Evolutionary conservation across 1,140 invertebrate species (phyloP).

Genomic region (Phocides pigmalion): DNA sequence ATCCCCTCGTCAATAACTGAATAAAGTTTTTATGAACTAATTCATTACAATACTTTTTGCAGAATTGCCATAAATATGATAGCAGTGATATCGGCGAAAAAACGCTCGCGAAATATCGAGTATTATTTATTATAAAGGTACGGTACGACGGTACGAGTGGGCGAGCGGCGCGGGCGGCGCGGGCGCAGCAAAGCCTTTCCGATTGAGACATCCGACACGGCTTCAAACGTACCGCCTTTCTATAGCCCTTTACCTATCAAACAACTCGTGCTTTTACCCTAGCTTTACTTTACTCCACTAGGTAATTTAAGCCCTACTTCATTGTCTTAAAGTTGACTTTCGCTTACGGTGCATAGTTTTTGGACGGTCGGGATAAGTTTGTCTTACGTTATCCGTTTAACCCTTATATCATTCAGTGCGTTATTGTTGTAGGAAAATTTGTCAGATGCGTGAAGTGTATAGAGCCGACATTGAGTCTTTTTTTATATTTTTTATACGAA

Average conservation of each 20-base stretch:
- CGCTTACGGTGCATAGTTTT: neutral
- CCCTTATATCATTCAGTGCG: constrained; percentile 70
- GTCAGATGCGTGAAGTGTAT: constrained; percentile 68
- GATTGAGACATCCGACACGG: constrained; percentile 80
- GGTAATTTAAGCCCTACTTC: constrained; percentile 27
- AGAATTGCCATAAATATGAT: constrained; percentile 29
- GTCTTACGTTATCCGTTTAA: constrained; percentile 66
- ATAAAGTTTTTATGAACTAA: constrained; percentile 12
- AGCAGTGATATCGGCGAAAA: constrained; percentile 28
- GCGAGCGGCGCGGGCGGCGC: constrained; percentile 54
- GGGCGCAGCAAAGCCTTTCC: constrained; percentile 69
- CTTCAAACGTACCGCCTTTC: constrained; percentile 74
- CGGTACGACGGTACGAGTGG: constrained; percentile 50
- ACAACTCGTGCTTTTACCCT: constrained; percentile 49
- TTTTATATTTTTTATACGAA: constrained; percentile 53
- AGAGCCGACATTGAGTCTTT: constrained; percentile 47
- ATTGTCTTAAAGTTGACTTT: constrained; percentile 25
- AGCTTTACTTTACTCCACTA: neutral
- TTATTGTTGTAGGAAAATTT: constrained; percentile 76
- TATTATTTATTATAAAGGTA: constrained; percentile 35
- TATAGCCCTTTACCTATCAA: constrained; percentile 67
- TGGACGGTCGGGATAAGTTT: constrained; percentile 32
- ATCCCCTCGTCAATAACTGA: constrained; percentile 12
- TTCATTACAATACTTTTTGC: constrained; percentile 26
- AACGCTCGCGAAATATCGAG: constrained; percentile 37